phyloP scores from a whole-genome alignment of 2,113 vertebrate genomes.

The Pituophis catenifer region DNA sequence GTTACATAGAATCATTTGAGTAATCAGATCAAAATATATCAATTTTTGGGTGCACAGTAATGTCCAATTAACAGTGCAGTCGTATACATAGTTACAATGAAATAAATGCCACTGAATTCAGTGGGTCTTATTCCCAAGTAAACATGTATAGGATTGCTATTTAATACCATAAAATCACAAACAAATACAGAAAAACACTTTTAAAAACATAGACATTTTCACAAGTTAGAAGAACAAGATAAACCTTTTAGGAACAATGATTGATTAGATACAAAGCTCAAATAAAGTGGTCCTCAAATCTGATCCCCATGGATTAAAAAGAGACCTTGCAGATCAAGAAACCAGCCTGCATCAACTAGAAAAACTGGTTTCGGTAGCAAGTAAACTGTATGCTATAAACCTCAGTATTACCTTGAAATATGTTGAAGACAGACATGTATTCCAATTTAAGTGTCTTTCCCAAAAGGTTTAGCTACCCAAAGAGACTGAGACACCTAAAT shows the following conservation, averaged over 20 bases:
- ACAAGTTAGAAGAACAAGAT: slow-evolving; percentile 30
- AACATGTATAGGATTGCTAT: neutral
- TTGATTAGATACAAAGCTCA: slow-evolving; percentile 12
- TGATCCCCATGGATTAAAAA: slow-evolving; percentile 48
- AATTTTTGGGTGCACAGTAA: slow-evolving; percentile 65
- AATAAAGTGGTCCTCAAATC: slow-evolving; percentile 22
- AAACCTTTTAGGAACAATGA: slow-evolving; percentile 51
- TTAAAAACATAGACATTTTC: slow-evolving; percentile 49
- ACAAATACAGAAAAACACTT: slow-evolving; percentile 46
- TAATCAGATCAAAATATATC: slow-evolving; percentile 3
- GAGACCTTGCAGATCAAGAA: slow-evolving; percentile 38
- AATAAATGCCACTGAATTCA: neutral
- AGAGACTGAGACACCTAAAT: slow-evolving; percentile 47
- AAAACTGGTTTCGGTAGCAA: slow-evolving; percentile 52
- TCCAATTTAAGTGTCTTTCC: slow-evolving; percentile 26
- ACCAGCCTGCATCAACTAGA: slow-evolving; percentile 38
- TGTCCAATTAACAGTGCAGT: slow-evolving; percentile 24
- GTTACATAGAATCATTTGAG: slow-evolving; percentile 1
- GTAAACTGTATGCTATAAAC: slow-evolving; percentile 16
- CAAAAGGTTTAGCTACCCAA: slow-evolving; percentile 55
- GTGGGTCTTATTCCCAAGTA: neutral
- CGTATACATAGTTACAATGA: neutral
- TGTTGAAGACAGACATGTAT: neutral
- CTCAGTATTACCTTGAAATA: slow-evolving; percentile 23
- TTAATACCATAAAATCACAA: slow-evolving; percentile 40